phyloP scores from a whole-genome alignment of 1,140 invertebrate genomes.

The Paramacrobiotus metropolitanus region DNA sequence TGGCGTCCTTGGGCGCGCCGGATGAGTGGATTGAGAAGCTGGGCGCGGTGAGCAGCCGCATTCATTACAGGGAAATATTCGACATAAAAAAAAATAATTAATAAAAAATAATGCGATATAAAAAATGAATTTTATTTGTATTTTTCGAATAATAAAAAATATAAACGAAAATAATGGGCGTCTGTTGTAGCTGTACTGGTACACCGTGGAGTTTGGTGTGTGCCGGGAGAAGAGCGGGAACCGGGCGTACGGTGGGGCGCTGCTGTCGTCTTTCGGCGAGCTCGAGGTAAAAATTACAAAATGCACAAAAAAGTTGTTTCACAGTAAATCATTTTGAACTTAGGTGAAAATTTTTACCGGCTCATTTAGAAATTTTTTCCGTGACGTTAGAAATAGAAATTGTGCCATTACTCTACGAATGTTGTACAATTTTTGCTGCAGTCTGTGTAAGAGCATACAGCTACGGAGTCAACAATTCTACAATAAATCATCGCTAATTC shows the following conservation, averaged over 20 bases:
- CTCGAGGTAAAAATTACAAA: conserved; percentile 31
- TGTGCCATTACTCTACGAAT: neutral
- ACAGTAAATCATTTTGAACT: too few relatives aligned
- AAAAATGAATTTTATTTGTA: neutral
- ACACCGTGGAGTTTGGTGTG: conserved; percentile 87
- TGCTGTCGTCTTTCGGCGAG: conserved; percentile 82
- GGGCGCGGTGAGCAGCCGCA: conserved; percentile 59
- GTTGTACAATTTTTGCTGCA: neutral
- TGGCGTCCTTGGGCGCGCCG: conserved; percentile 70
- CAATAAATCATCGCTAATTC: too few relatives aligned
- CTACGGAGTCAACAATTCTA: too few relatives aligned
- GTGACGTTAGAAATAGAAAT: conserved; percentile 3
- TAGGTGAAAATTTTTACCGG: too few relatives aligned
- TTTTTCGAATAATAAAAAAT: too few relatives aligned
- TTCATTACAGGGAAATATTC: too few relatives aligned
- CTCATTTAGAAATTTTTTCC: neutral
- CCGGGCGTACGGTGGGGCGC: conserved; percentile 78
- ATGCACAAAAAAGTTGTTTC: too few relatives aligned
- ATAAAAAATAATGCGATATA: too few relatives aligned
- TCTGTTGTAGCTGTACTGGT: conserved; percentile 70
- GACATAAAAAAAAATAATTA: too few relatives aligned
- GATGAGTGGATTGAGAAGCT: conserved; percentile 85
- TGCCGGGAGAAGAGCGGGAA: conserved; percentile 78
- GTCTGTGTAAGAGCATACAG: neutral
- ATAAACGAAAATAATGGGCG: too few relatives aligned